Base-by-base conservation (phyloP, 2,888 invertebrate species). In the Tryphoninae sp. region DNA sequence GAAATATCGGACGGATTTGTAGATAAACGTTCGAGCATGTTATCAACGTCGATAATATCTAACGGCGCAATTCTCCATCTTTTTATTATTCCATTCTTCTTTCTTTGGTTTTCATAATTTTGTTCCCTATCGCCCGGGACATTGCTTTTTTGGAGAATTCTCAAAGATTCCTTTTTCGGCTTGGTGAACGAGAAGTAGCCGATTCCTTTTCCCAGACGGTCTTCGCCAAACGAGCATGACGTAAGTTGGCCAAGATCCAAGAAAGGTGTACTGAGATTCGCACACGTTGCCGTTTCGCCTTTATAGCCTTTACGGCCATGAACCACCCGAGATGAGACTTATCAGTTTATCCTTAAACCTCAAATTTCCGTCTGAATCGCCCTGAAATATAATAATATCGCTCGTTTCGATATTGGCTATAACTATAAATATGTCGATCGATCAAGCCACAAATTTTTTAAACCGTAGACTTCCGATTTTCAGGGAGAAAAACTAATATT, bases 211-310 rank as follows among this genome's bases (percentile, higher is more conserved):
- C 72, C 72, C 58, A 23, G 72, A 71, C 61, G 75, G 75, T 62
- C 53, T 75, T 51, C 51, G 53, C 42, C 61, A 33, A 53, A 19
- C 45, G 62, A n/a, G n/a, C 26, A 78, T 49, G 62, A 51, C 26
- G 59, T 33, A 55, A 58, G 51, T 68, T 78, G 74, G 82, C 78
- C 59, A 62, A 53, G 55, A 73, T 84, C 83, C 84, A 84, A 74
- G 45, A 55, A 45, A 80, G 68, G 61, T 73, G 78, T 74, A 77
- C 19, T n/a, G 26, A 69, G 9, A 74, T 58, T 62, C 68, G 49
- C 49, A 78, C 69, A 55, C 51, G 40, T 62, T 62, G 19, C 53
- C 40, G 45, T 62, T 55, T 62, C 40, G 73, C 19, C 51, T 26
- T 49, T 71, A 65, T 62, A 80, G 33, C 33, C 0, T 33, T 6